Evolutionary conservation across 35 echinoderm and acorn worm genomes (phyloP), one percentile per base, ranked within the genome.

Genomic region (Diadema setosum): DNA sequence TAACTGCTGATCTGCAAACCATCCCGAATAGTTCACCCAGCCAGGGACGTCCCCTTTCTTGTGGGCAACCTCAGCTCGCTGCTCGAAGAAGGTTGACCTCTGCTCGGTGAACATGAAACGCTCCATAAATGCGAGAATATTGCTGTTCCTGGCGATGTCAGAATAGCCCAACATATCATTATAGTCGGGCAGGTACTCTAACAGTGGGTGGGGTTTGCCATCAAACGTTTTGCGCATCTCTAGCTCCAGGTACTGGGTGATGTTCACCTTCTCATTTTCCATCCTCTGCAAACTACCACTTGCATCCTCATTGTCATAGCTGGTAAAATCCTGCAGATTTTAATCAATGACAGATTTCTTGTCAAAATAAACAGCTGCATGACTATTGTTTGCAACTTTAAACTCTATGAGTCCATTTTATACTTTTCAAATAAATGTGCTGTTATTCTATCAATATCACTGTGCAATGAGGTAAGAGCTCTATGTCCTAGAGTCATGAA

Each of bases 211-310:
- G 0, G 37, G 37, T 43, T 76, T 39, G 6, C 39, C 70, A 20
- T 14, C 20, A 35, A 76, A 76, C 25, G 70, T 76, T 21, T 76
- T 76, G 8, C 27, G 9, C 70, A 76, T 76, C 70, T 76, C 70
- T 8, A 76, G 70, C 15, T 76, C 70, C 2, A 76, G 70, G 70
- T 76, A 76, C 70, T 76, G 70, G 35, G 32, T 76, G 70, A 76
- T 76, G 70, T 76, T 76, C 33, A 35, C 39, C n/a, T 76, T 76
- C 36, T 76, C 70, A 6, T 76, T 36, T 40, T 76, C 70, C 5
- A 76, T 25, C 6, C 70, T 32, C 35, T 76, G 70, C 36, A 76
- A 23, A 42, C 70, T 76, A 15, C 70, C 70, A 14, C 70, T 33
- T 20, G 70, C 70, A 43, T 76, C 70, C 70, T 76, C 70, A 21